phyloP scores from a whole-genome alignment of 2,888 invertebrate species.

The Macropis europaea region DNA sequence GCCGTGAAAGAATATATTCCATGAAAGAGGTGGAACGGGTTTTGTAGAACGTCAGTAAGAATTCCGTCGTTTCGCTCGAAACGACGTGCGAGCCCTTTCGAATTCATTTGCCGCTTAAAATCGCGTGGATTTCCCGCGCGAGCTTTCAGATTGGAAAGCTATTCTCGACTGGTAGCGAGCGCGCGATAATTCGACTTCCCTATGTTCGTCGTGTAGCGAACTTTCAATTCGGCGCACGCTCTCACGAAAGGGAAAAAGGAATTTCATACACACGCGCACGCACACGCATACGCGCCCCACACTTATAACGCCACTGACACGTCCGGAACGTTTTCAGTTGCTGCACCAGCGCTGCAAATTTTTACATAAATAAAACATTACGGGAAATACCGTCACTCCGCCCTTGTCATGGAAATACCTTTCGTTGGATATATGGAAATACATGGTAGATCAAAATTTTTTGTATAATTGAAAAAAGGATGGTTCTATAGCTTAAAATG shows the following conservation, averaged over 20 bases:
- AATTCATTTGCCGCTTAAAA: conserved; percentile 63
- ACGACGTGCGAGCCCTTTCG: conserved; percentile 31
- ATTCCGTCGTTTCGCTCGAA: conserved; percentile 15
- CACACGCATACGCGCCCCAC: conserved; percentile 13
- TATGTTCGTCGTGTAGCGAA: conserved; percentile 28
- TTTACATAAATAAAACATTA: not conserved
- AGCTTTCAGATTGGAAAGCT: conserved; percentile 60
- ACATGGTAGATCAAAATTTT: too few relatives aligned
- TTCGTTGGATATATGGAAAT: too few relatives aligned
- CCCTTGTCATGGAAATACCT: too few relatives aligned
- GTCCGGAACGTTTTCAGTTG: not conserved
- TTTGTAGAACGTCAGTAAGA: conserved; percentile 32
- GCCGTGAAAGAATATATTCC: too few relatives aligned
- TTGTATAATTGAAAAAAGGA: too few relatives aligned
- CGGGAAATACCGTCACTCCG: too few relatives aligned
- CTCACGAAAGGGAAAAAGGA: conserved; percentile 16
- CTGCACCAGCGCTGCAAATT: not conserved
- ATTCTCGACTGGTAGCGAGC: conserved; percentile 40
- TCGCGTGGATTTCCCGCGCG: conserved; percentile 52
- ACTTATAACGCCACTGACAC: not conserved
- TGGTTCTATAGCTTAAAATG: too few relatives aligned
- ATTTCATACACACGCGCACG: conserved; percentile 9
- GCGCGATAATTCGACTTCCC: conserved; percentile 61
- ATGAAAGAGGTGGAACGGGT: not conserved
- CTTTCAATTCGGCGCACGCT: conserved; percentile 44